phyloP scores from a whole-genome alignment of 2,888 invertebrate genomes.

The Creontiades dilutus region DNA sequence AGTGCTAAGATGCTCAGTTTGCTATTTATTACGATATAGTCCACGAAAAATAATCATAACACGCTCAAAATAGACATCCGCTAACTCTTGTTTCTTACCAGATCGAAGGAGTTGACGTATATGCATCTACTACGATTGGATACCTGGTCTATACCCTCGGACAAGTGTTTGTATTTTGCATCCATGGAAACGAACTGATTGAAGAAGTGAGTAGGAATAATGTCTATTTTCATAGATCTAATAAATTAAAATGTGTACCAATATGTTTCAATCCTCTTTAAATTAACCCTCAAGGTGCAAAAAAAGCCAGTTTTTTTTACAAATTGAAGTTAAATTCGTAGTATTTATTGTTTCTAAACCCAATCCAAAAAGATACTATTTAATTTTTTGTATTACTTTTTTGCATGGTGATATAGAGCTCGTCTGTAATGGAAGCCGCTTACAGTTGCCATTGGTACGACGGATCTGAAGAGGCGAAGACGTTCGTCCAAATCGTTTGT shows the following conservation, averaged over 20 bases:
- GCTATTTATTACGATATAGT: too few relatives aligned
- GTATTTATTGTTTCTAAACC: too few relatives aligned
- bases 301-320: too few relatives aligned
- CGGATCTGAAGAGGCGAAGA: conserved; percentile 93
- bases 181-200: conserved; percentile 91
- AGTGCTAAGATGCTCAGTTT: too few relatives aligned
- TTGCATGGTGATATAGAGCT: conserved; percentile 82
- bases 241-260: too few relatives aligned
- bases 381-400: background rate
- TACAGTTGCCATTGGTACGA: conserved; percentile 95
- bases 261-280: too few relatives aligned
- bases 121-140: conserved; percentile 88
- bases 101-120: conserved; percentile 83
- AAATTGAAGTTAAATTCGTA: too few relatives aligned
- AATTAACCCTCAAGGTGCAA: too few relatives aligned
- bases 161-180: conserved; percentile 92
- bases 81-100: too few relatives aligned
- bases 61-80: too few relatives aligned
- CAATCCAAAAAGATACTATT: background rate
- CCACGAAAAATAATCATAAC: too few relatives aligned
- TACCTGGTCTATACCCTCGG: conserved; percentile 89
- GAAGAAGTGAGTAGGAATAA: conserved; percentile 84
- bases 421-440: conserved; percentile 94
- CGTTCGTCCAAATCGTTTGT: conserved; percentile 93
- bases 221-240: too few relatives aligned